These are phyloP conservation scores for Cyprinodon diabolis DNA, from an alignment of 2,797 vertebrate genomes.

Conservation along the genomic window DNA sequence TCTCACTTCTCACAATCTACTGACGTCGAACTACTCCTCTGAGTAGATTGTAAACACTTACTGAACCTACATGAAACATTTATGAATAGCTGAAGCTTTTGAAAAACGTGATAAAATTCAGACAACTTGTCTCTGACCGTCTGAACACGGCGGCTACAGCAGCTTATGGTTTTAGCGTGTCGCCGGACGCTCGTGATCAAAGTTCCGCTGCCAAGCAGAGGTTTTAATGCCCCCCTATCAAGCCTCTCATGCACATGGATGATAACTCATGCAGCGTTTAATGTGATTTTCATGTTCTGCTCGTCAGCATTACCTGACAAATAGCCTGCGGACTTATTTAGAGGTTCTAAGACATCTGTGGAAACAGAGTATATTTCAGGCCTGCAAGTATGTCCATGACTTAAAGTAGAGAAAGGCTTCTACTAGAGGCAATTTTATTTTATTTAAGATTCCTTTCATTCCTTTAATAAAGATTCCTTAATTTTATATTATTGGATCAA, in stretches of 20 bases:
- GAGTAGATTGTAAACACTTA: slow-evolving; percentile 5
- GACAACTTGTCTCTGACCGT: neutral
- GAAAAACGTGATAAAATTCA: slow-evolving; percentile 12
- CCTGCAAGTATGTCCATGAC: slow-evolving; percentile 4
- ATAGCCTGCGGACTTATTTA: slow-evolving; percentile 43
- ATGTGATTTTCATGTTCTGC: slow-evolving; percentile 70
- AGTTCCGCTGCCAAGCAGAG: slow-evolving; percentile 30
- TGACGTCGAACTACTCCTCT: slow-evolving; percentile 24
- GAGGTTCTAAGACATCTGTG: slow-evolving; percentile 36
- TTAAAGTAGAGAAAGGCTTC: slow-evolving; percentile 18
- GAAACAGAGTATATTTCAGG: slow-evolving; percentile 10
- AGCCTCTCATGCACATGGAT: slow-evolving; percentile 32
- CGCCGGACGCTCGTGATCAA: slow-evolving; percentile 47
- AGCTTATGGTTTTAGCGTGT: slow-evolving; percentile 33
- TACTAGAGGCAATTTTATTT: slow-evolving; percentile 12
- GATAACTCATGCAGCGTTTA: slow-evolving; percentile 50
- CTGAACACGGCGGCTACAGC: slow-evolving; percentile 14
- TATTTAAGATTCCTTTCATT: too few relatives aligned
- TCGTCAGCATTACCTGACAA: slow-evolving; percentile 52
- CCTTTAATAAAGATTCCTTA: too few relatives aligned
- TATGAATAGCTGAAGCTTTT: slow-evolving; percentile 6
- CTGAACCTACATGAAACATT: slow-evolving; percentile 7
- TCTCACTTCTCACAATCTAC: neutral
- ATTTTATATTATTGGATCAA: neutral
- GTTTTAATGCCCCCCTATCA: slow-evolving; percentile 35